These are phyloP conservation scores for Clamator glandarius DNA, from an alignment of 2,797 vertebrate species.

Conservation along the genomic window DNA sequence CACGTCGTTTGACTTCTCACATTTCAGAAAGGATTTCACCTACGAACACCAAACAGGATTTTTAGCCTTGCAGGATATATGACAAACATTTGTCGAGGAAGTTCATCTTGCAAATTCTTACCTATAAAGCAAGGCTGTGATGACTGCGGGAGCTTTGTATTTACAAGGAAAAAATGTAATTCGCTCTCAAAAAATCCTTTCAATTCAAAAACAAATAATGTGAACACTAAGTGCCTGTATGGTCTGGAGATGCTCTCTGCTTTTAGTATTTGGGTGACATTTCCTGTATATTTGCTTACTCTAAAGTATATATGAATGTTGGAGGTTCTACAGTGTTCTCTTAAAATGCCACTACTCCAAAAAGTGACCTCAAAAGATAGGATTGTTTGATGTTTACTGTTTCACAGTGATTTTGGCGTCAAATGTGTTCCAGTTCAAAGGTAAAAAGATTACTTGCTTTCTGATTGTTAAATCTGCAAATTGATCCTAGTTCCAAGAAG, in stretches of 20 bases:
- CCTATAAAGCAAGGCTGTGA: constrained; percentile 42
- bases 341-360: constrained; percentile 50
- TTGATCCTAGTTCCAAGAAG: neutral
- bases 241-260: constrained; percentile 25
- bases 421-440: neutral
- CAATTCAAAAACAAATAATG: constrained; percentile 66
- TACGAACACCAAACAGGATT: constrained; percentile 44
- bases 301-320: constrained; percentile 59
- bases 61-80: constrained; percentile 11
- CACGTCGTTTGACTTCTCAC: constrained; percentile 46
- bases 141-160: constrained; percentile 32
- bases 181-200: constrained; percentile 61
- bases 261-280: constrained; percentile 69
- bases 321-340: constrained; percentile 30
- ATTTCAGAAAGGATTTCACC: constrained; percentile 39
- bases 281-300: constrained; percentile 67
- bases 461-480: neutral
- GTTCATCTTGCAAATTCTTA: constrained; percentile 54
- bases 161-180: constrained; percentile 53
- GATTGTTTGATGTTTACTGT: constrained; percentile 14
- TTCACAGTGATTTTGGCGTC: constrained; percentile 16
- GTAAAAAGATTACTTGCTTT: neutral
- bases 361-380: constrained; percentile 23
- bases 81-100: constrained; percentile 56
- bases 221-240: constrained; percentile 25